phyloP scores from a whole-genome alignment of 2,888 invertebrate species.

The Rhingia campestris region DNA sequence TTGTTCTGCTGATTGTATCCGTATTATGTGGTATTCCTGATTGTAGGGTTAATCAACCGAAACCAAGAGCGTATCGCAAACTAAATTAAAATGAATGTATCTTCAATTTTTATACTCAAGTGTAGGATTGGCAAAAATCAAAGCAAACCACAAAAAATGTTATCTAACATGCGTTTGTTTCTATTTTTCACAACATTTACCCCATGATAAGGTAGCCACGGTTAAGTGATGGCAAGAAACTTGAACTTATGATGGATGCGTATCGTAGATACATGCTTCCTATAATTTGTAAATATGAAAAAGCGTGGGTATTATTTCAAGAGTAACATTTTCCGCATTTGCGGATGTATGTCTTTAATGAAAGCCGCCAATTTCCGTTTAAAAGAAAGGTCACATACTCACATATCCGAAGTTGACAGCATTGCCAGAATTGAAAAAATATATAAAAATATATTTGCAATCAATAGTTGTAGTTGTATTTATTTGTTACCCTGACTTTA shows the following conservation, averaged over 20 bases:
- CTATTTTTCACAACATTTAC: constrained; percentile 13
- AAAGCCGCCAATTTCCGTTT: constrained; percentile 49
- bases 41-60: constrained; percentile 41
- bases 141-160: constrained; percentile 5
- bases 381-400: not conserved
- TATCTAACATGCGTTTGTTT: constrained; percentile 29
- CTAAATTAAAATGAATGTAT: constrained; percentile 52
- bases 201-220: constrained; percentile 21
- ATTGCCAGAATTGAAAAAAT: no score
- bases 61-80: constrained; percentile 59
- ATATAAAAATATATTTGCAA: no score
- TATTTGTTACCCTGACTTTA: no score
- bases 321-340: not conserved
- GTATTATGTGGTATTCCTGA: not conserved
- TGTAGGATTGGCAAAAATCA: constrained; percentile 27
- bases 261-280: not conserved
- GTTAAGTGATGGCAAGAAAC: constrained; percentile 29
- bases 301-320: not conserved
- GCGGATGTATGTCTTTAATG: constrained; percentile 13
- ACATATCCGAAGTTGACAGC: no score
- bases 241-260: constrained; percentile 31
- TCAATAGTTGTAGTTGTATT: not conserved
- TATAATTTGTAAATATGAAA: not conserved
- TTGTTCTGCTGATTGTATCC: constrained; percentile 29
- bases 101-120: constrained; percentile 59